phyloP scores from a whole-genome alignment of 2,797 vertebrate species.

The Dermochelys coriacea region DNA sequence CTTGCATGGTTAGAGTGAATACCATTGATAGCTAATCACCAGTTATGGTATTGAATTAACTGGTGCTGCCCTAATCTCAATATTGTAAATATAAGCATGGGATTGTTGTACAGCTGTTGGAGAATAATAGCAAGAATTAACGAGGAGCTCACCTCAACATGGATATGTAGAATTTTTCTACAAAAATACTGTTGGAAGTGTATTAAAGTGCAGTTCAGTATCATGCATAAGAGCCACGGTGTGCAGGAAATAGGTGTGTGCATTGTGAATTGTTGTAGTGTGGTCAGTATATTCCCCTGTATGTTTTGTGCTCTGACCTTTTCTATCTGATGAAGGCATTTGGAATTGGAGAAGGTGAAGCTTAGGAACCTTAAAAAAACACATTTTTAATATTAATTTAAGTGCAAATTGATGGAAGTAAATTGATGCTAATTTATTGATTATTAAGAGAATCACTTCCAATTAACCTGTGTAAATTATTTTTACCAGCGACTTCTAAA shows the following conservation, averaged over 20 bases:
- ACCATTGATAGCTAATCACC: neutral
- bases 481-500: conserved; percentile 69
- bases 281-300: neutral
- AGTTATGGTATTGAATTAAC: neutral
- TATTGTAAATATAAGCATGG: neutral
- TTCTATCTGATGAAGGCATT: neutral
- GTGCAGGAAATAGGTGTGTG: rapidly evolving
- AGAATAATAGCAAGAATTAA: neutral
- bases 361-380: conserved; percentile 43
- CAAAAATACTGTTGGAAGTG: neutral
- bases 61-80: neutral
- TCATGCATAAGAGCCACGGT: neutral
- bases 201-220: neutral
- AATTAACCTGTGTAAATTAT: conserved; percentile 56
- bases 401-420: neutral
- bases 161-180: neutral
- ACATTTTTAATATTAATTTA: conserved; percentile 42
- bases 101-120: neutral
- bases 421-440: conserved; percentile 58
- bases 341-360: conserved; percentile 41
- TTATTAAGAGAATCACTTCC: conserved; percentile 46
- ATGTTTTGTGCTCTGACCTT: neutral
- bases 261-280: neutral
- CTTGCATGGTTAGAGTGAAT: neutral
- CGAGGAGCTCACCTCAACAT: rapidly evolving